A percentile compares a stretch with the other conserved stretches of the same genome.
Evolutionary conservation across 1,140 invertebrate species (phyloP).

Genomic region (Chlorops oryzae): DNA sequence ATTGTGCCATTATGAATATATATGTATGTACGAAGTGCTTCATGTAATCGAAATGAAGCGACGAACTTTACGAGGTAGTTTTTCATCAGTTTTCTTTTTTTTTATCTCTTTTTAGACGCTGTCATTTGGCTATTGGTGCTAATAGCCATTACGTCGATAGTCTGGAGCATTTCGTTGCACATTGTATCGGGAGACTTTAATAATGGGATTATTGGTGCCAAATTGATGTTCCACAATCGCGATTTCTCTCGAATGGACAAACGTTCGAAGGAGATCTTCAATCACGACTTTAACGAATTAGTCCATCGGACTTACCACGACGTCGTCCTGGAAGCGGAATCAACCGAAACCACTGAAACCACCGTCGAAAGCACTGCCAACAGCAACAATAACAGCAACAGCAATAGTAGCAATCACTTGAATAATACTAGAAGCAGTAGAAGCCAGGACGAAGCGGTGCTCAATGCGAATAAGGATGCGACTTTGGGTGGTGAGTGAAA

Average conservation of each 20-base stretch:
- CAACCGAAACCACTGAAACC: too few relatives aligned
- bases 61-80: too few relatives aligned
- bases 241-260: conserved; percentile 29
- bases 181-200: conserved; percentile 36
- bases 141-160: conserved; percentile 33
- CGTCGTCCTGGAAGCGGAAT: too few relatives aligned
- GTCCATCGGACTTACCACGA: not conserved
- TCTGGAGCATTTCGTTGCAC: conserved; percentile 35
- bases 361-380: not conserved
- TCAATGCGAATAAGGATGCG: too few relatives aligned
- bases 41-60: too few relatives aligned
- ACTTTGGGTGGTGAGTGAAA: too few relatives aligned
- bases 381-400: too few relatives aligned
- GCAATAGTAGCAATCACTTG: too few relatives aligned
- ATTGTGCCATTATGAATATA: too few relatives aligned
- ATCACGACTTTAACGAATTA: conserved; percentile 22
- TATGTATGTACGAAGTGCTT: too few relatives aligned
- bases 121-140: conserved; percentile 40
- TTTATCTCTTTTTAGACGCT: conserved; percentile 28
- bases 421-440: too few relatives aligned
- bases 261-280: conserved; percentile 25
- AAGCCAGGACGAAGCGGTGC: too few relatives aligned
- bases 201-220: conserved; percentile 40
- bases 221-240: conserved; percentile 33
- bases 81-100: not conserved